Percentiles rank a stretch among this genome's conserved stretches.
These are phyloP conservation scores for Agrochola circellaris DNA, from an alignment of 2,888 invertebrate species.

Conservation along the genomic window DNA sequence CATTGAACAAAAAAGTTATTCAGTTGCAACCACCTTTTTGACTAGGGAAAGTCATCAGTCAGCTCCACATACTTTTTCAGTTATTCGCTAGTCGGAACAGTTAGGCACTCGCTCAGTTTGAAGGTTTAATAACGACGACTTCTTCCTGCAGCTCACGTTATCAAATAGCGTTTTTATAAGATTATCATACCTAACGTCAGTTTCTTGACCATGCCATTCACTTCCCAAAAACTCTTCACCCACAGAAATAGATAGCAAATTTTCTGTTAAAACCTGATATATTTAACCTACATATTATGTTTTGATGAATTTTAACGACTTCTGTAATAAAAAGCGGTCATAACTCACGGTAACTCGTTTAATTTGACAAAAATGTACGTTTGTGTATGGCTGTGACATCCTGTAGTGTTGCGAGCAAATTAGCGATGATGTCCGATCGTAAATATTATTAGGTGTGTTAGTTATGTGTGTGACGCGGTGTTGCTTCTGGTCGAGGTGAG, in stretches of 20 bases:
- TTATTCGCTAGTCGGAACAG: not conserved
- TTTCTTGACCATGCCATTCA: conserved; percentile 22
- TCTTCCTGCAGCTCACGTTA: not conserved
- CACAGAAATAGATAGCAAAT: conserved; percentile 35
- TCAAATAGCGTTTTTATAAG: not conserved
- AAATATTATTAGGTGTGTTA: conserved; percentile 56
- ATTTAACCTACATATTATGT: conserved; percentile 53
- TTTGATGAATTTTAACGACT: conserved; percentile 62
- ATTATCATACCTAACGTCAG: not conserved
- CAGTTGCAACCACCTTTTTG: not conserved
- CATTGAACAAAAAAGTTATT: not conserved
- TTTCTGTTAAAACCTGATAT: conserved; percentile 50
- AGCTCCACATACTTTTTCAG: not conserved
- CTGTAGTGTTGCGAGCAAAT: conserved; percentile 61
- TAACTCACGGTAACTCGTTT: conserved; percentile 60
- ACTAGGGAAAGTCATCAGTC: not conserved
- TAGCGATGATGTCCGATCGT: conserved; percentile 51
- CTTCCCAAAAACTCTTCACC: conserved; percentile 17
- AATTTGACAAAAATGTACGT: conserved; percentile 60
- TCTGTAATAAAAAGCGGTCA: conserved; percentile 59
- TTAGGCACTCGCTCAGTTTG: too few relatives aligned
- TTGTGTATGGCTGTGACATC: conserved; percentile 52
- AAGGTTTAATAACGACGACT: not conserved
- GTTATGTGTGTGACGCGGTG: conserved; percentile 14
- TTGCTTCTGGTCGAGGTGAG: not conserved